phyloP scores from a whole-genome alignment of 2,888 invertebrate genomes.

The Trichogramma dendrolimi region DNA sequence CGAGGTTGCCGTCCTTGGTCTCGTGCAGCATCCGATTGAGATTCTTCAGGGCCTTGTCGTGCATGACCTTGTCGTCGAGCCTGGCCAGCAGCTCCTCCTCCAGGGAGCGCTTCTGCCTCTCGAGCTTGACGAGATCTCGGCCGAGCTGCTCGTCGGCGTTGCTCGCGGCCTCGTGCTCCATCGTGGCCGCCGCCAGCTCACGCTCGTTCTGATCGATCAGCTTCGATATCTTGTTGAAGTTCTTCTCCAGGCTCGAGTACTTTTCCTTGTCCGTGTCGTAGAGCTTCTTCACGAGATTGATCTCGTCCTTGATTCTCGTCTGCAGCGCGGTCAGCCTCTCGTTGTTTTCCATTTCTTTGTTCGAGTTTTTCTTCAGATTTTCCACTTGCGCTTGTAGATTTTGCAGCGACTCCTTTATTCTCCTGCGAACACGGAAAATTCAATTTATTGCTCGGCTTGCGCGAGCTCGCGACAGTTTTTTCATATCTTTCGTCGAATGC shows the following conservation, averaged over 20 bases:
- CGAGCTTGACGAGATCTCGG: slow-evolving; percentile 56
- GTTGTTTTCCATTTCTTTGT: slow-evolving; percentile 65
- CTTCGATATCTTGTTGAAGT: slow-evolving; percentile 57
- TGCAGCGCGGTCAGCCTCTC: slow-evolving; percentile 62
- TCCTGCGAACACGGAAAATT: slow-evolving; percentile 49
- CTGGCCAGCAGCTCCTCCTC: slow-evolving; percentile 65
- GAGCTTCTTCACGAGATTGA: slow-evolving; percentile 44
- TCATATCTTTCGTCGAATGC: slow-evolving; percentile 36
- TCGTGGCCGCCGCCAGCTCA: slow-evolving; percentile 55
- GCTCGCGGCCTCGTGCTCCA: slow-evolving; percentile 53
- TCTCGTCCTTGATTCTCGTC: slow-evolving; percentile 59
- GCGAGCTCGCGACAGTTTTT: slow-evolving; percentile 16
- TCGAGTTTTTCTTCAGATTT: slow-evolving; percentile 63
- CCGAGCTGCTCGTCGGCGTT: slow-evolving; percentile 51
- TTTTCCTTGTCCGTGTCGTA: slow-evolving; percentile 56
- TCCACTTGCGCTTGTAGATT: slow-evolving; percentile 60
- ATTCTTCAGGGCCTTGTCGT: slow-evolving; percentile 62
- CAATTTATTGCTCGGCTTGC: background rate
- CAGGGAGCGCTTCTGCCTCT: slow-evolving; percentile 56
- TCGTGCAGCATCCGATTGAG: slow-evolving; percentile 55
- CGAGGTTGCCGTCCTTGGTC: slow-evolving; percentile 52
- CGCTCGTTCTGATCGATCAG: slow-evolving; percentile 62
- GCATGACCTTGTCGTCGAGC: slow-evolving; percentile 65
- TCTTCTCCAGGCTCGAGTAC: slow-evolving; percentile 52
- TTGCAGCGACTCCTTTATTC: slow-evolving; percentile 58